Evolutionary conservation across 2,888 invertebrate species (phyloP).

Genomic region (Schrankia costaestrigalis): DNA sequence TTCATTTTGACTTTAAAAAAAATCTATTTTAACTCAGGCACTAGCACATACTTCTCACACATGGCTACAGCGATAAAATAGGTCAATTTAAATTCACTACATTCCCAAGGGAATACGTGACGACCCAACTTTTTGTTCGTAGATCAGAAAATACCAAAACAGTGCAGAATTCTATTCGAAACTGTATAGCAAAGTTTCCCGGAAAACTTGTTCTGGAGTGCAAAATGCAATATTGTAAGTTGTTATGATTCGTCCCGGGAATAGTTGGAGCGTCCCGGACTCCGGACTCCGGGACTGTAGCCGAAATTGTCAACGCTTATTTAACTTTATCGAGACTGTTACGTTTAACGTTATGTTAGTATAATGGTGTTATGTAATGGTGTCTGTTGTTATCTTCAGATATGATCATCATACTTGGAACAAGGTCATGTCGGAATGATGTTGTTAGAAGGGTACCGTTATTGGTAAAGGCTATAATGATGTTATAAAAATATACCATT

Average conservation of each 20-base stretch:
- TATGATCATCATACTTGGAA: background rate
- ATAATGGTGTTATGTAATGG: conserved; percentile 7
- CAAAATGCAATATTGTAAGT: conserved; percentile 39
- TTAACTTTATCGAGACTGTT: conserved; percentile 24
- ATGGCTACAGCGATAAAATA: too few species aligned
- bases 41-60: too few species aligned
- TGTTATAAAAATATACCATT: too few species aligned
- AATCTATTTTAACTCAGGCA: too few species aligned
- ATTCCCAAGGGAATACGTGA: conserved; percentile 1
- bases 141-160: conserved; percentile 22
- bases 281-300: conserved; percentile 12
- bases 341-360: conserved; percentile 24
- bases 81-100: conserved; percentile 1
- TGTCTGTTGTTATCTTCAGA: background rate
- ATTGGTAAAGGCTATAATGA: too few species aligned
- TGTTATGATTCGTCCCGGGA: conserved; percentile 37
- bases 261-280: conserved; percentile 12
- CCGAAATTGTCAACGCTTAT: conserved; percentile 32
- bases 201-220: conserved; percentile 28
- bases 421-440: too few species aligned
- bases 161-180: conserved; percentile 24
- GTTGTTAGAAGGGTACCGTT: too few species aligned
- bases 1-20: too few species aligned
- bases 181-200: conserved; percentile 20
- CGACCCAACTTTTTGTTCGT: conserved; percentile 6